These are phyloP conservation scores for Psittacula cyanocephala DNA, from an alignment of 2,113 vertebrate genomes.

Conservation along the genomic window DNA sequence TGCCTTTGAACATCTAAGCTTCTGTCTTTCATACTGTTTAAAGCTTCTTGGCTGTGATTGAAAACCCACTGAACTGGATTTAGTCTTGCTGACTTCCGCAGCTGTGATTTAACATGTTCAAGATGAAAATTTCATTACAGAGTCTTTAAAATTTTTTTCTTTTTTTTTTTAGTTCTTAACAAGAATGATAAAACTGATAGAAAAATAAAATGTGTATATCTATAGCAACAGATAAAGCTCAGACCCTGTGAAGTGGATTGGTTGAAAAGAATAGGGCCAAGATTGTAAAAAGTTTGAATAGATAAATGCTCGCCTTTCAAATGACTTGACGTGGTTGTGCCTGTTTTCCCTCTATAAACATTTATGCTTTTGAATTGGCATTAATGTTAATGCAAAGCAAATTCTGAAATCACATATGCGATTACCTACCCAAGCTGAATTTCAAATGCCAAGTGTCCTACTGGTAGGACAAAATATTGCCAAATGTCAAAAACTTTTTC, in stretches of 20 bases:
- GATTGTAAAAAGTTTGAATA: not conserved
- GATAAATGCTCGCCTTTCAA: not conserved
- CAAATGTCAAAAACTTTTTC: not conserved
- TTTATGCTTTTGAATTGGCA: not conserved
- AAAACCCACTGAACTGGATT: not conserved
- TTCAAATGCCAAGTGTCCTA: not conserved
- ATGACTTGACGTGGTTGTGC: not conserved
- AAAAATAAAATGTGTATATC: not conserved
- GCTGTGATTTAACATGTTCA: not conserved
- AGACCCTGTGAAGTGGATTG: not conserved
- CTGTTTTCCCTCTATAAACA: not conserved
- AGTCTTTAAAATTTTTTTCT: not conserved
- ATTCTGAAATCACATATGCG: not conserved
- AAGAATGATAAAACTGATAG: not conserved
- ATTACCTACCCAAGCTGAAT: not conserved
- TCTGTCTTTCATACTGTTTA: not conserved
- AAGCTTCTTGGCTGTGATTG: conserved; percentile 10
- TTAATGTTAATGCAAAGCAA: conserved; percentile 36
- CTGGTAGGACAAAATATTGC: not conserved
- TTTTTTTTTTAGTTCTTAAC: not conserved
- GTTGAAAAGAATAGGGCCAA: not conserved
- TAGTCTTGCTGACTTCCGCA: not conserved
- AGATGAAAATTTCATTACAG: not conserved
- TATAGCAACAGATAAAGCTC: not conserved
- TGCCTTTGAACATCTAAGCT: not conserved